phyloP scores from a whole-genome alignment of 2,888 invertebrate genomes.

The Heliconius ismenius region DNA sequence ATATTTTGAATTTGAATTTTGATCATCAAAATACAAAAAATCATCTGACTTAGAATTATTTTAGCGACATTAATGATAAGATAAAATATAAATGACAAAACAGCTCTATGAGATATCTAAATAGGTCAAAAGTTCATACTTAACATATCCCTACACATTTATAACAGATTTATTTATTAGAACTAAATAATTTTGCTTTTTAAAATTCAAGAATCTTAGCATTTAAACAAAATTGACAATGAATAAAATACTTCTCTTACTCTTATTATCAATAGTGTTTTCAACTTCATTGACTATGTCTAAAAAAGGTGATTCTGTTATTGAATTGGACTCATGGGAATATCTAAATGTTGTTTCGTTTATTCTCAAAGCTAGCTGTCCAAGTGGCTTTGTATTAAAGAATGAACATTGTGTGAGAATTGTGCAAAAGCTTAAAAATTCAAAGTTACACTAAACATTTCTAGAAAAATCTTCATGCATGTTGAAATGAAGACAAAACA shows the following conservation, averaged over 20 bases:
- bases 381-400: not conserved
- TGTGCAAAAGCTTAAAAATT: not conserved
- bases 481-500: too few species aligned
- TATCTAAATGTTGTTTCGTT: not conserved
- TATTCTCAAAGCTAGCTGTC: slow-evolving; percentile 1
- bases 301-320: not conserved
- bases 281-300: not conserved
- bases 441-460: slow-evolving; percentile 1
- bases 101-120: not conserved
- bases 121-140: slow-evolving; percentile 4
- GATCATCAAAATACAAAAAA: not conserved
- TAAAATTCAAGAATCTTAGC: not conserved
- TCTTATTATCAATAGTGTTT: not conserved
- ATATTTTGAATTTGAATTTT: too few species aligned
- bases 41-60: not conserved
- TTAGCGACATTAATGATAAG: not conserved
- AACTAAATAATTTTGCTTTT: not conserved
- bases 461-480: not conserved
- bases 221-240: not conserved
- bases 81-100: not conserved
- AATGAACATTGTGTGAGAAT: not conserved
- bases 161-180: not conserved
- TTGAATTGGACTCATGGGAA: not conserved
- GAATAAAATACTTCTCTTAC: not conserved
- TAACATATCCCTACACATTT: not conserved